phyloP scores from a whole-genome alignment of 2,113 vertebrate species.

The Muntiacus reevesi region DNA sequence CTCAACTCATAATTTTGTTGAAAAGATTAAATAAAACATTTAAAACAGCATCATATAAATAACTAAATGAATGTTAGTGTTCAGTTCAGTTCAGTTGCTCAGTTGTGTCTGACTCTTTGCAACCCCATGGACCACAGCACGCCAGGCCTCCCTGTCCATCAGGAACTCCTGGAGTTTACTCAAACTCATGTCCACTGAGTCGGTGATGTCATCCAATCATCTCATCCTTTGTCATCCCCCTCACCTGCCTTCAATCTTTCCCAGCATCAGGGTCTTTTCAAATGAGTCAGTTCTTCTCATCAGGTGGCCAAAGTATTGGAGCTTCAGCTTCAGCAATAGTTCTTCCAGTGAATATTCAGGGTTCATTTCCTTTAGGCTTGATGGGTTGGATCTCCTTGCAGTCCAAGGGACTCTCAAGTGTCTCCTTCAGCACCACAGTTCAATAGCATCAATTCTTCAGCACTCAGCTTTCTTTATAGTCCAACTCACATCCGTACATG shows the following conservation, averaged over 20 bases:
- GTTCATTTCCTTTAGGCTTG: neutral
- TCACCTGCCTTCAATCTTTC: neutral
- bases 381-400: neutral
- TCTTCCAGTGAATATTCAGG: neutral
- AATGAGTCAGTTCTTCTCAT: neutral
- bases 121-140: neutral
- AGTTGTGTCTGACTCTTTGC: neutral
- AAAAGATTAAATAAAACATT: neutral
- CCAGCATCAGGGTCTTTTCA: neutral
- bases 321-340: neutral
- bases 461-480: neutral
- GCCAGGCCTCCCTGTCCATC: neutral
- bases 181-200: neutral
- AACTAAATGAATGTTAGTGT: neutral
- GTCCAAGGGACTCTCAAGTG: neutral
- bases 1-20: neutral
- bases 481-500: neutral
- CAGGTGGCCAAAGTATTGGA: neutral
- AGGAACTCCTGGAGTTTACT: neutral
- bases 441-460: neutral
- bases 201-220: neutral
- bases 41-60: neutral
- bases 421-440: neutral
- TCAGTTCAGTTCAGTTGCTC: neutral
- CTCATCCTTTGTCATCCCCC: neutral